phyloP scores from a whole-genome alignment of 2,888 invertebrate species.

The Leptopterna dolabrata region DNA sequence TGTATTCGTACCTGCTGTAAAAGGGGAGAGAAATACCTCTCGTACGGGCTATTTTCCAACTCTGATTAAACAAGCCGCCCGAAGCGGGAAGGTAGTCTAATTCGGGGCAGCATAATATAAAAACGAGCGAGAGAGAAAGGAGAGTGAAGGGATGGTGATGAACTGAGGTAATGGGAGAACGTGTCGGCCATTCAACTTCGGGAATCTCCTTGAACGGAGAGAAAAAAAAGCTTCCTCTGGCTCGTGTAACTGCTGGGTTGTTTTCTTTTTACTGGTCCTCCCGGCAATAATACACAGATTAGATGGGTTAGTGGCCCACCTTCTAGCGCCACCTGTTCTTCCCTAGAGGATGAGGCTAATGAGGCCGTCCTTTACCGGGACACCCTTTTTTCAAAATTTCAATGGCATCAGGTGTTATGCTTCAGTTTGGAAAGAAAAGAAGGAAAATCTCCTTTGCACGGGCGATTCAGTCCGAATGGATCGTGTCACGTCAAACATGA shows the following conservation, averaged over 20 bases:
- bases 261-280: conserved; percentile 18
- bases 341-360: background rate
- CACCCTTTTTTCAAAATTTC: background rate
- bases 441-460: background rate
- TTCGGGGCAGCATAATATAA: conserved; percentile 25
- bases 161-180: conserved; percentile 41
- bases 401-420: background rate
- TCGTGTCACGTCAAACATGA: background rate
- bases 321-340: background rate
- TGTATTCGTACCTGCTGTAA: background rate
- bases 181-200: conserved; percentile 41
- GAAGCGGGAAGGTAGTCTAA: conserved; percentile 19
- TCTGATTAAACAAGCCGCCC: conserved; percentile 47
- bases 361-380: background rate
- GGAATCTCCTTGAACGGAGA: conserved; percentile 1
- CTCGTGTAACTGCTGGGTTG: conserved; percentile 28
- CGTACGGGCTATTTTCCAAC: conserved; percentile 47
- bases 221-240: background rate
- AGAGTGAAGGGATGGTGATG: conserved; percentile 32
- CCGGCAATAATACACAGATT: conserved; percentile 40
- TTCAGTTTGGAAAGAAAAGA: background rate
- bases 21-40: background rate
- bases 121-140: background rate
- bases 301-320: conserved; percentile 1
- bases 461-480: background rate